A percentile compares a stretch with the other conserved stretches of the same genome.
Evolutionary conservation across 2,113 vertebrate genomes (phyloP).

Genomic region (Vulpes vulpes): DNA sequence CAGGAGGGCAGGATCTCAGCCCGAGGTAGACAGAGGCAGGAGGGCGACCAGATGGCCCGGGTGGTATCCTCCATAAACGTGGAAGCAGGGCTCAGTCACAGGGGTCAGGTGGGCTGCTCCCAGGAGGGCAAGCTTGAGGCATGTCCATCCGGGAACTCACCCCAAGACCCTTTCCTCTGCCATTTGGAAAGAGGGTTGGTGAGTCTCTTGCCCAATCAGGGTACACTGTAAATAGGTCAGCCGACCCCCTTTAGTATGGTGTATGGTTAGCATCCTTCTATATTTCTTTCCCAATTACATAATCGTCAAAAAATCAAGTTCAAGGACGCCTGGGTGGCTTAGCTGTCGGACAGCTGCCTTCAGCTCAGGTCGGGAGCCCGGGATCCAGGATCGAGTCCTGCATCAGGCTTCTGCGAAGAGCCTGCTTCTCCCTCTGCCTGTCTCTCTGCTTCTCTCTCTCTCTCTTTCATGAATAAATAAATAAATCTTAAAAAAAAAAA

Average conservation of each 20-base stretch:
- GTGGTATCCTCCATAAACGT: background rate
- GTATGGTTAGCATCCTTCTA: accelerated
- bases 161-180: accelerated
- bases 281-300: background rate
- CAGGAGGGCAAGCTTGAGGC: background rate
- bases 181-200: accelerated
- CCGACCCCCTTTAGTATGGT: background rate
- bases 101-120: background rate
- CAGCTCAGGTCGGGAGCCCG: no score
- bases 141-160: background rate
- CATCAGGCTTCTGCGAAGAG: no score
- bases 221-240: background rate
- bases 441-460: no score
- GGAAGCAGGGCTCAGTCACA: background rate
- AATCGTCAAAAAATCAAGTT: background rate
- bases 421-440: no score
- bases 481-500: no score
- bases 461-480: no score
- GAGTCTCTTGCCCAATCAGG: background rate
- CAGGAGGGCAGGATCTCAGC: background rate
- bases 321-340: no score
- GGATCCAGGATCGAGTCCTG: no score
- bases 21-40: background rate
- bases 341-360: no score
- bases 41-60: background rate